Base-by-base conservation (phyloP, 1,140 invertebrate genomes). In the Bombus vancouverensis region DNA sequence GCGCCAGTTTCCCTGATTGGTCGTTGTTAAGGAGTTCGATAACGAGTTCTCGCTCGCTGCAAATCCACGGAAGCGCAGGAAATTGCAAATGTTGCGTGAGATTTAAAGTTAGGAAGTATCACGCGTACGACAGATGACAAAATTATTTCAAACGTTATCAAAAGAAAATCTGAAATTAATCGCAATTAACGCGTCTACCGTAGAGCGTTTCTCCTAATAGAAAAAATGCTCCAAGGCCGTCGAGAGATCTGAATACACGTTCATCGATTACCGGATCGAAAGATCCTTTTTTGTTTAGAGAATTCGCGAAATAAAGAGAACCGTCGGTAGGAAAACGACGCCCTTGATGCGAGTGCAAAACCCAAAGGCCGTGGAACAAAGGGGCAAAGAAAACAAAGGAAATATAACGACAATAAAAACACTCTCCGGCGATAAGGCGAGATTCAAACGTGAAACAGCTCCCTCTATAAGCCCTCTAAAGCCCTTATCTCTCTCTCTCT, bases 371-470 rank as follows among this genome's bases (percentile, higher is more conserved):
- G 70, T 18, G 34, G 74, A 74, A 87, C 85, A 87, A 88, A 87
- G 74, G 74, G 75, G 47, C 57, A 78, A 74, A 42, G 65, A 76
- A 83, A 74, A 88, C 79, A 88, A 88, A 87, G 79, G 85, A 73
- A 78, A 81, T 88, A 73, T 87, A 88, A 88, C 81, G 79, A 87
- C 72, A 81, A 83, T 76, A 81, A 88, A 87, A 74, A 78, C 65
- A 82, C 65, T 44, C 65, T 37, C n/a, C n/a, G 78, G 65, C 65
- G 65, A 70, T 80, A 80, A 80, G 78, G 65, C 78, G 78, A 80
- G 65, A 80, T 39, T 80, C 78, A 80, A 80, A 80, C 65, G 53
- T 8, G 44, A 80, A 80, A 80, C 44, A 34, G 65, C 22, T 44
- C 42, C 0, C 65, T 80, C 65, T 53, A 34, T 70, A 70, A 80